Conservation (phyloP, 1,140 invertebrate genomes). For the Pentalonia nigronervosa region DNA sequence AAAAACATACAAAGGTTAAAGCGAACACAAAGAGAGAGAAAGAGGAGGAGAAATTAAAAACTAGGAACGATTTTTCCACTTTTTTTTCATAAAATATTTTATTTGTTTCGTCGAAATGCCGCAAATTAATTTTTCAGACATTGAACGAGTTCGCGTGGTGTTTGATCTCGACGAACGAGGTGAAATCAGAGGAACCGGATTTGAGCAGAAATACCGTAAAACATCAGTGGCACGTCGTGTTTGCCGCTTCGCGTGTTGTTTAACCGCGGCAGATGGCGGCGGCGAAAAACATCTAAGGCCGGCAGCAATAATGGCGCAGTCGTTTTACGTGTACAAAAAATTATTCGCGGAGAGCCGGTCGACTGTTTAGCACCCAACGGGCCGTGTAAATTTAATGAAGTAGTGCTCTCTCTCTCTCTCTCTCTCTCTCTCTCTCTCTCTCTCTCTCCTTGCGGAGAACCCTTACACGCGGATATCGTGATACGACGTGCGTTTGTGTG, state of each 20-base stretch:
- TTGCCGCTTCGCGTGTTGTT: neutral
- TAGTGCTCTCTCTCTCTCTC: neutral
- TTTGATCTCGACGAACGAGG: conserved; percentile 10
- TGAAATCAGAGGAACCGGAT: neutral
- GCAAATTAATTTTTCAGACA: neutral
- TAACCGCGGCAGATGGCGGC: neutral
- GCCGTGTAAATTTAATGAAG: conserved; percentile 55
- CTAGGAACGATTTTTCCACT: neutral
- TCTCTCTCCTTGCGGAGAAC: neutral
- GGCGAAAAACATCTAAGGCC: too few relatives aligned
- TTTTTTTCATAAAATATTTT: neutral
- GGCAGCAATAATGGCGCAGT: neutral
- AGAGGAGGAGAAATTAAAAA: neutral
- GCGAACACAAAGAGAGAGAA: neutral
- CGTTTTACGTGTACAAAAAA: neutral
- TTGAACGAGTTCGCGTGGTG: neutral
- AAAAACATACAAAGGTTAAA: neutral
- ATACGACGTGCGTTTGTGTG: neutral
- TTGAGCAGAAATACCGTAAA: neutral
- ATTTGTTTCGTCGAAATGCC: neutral
- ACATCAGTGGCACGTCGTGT: neutral
- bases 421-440: neutral
- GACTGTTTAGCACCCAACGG: conserved; percentile 28
- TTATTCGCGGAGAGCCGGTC: neutral
- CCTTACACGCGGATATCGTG: neutral